Evolutionary conservation across 1,140 invertebrate genomes (phyloP), one percentile per base, ranked within the genome.

Genomic region (Drosophila neocordata): DNA sequence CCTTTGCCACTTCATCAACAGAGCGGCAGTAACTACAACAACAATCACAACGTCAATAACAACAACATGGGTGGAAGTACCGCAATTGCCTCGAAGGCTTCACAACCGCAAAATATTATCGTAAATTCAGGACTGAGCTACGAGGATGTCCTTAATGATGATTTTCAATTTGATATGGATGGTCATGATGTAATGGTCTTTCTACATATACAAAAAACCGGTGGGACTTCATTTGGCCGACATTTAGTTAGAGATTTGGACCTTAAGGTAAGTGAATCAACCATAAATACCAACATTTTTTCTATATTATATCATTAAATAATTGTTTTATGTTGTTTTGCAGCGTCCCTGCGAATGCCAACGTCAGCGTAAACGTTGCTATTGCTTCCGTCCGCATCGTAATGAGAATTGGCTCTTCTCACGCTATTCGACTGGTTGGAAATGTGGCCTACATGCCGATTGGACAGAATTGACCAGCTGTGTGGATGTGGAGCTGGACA

Each of bases 371-470:
- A 98, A 98, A 92, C 94, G 97, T 68, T 99, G 97, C 92, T 97
- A 97, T 92, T 98, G 97, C 93, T 97, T 97, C 92, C 94, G 97
- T 84, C 97, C 97, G 64, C 96, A 96, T 93, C 94, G 95, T 87
- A 95, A 96, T 92, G 96, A 98, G 93, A 96, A 96, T 92, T 99
- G 99, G 99, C 93, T 99, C 53, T 99, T 99, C 93, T 99, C 98
- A 90, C 94, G 99, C 81, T 99, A 99, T 92, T 99, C 98, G 6
- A 99, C 98, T 13, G 99, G 99, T 55, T 99, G 99, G 99, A 97
- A 97, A 92, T 99, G 99, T 93, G 98, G 99, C 57, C 93, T 99
- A 13, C 99, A 99, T 93, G 98, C 99, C 8, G 97, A 99, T 93
- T 99, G 98, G 96, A 99, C 98, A 11, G 98, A 99, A 93, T 92